A percentile compares a stretch with the other conserved stretches of the same genome.
Evolutionary conservation across 2,888 invertebrate species (phyloP).

Genomic region (Parochlus steinenii): DNA sequence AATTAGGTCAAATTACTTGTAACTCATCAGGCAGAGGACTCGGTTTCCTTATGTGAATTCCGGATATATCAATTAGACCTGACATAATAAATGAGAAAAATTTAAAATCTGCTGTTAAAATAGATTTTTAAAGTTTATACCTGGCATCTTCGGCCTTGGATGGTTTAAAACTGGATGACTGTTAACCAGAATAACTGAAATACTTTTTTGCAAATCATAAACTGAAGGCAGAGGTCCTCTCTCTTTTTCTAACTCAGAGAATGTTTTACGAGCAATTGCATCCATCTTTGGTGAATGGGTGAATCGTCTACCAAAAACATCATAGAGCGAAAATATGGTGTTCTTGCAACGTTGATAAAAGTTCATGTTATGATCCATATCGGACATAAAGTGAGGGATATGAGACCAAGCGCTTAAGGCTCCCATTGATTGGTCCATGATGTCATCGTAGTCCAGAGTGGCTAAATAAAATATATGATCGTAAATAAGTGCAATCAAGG

Average conservation of each 20-base stretch:
- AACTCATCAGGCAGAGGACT: constrained; percentile 23
- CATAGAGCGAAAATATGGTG: constrained; percentile 25
- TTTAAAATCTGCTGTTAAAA: too few species aligned
- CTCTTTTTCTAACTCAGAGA: constrained; percentile 7
- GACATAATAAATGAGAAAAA: too few species aligned
- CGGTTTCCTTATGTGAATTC: constrained; percentile 25
- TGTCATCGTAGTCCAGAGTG: constrained; percentile 30
- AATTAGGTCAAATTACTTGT: too few species aligned
- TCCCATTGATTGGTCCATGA: constrained; percentile 32
- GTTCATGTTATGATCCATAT: constrained; percentile 31
- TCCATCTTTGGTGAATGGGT: constrained; percentile 27
- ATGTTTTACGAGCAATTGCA: constrained; percentile 17
- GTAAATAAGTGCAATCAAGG: too few species aligned
- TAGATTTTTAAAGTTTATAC: constrained; percentile 27
- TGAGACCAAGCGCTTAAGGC: constrained; percentile 32
- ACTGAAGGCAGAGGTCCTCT: constrained; percentile 27
- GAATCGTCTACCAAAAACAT: constrained; percentile 22
- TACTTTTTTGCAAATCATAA: constrained; percentile 30
- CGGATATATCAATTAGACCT: constrained; percentile 26
- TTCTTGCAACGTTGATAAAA: constrained; percentile 38
- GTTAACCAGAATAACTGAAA: constrained; percentile 34
- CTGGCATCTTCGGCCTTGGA: constrained; percentile 29
- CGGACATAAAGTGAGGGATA: constrained; percentile 31
- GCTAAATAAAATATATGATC: too few species aligned
- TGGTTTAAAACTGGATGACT: constrained; percentile 33